Evolutionary conservation across 1,140 invertebrate genomes (phyloP).

Genomic region (Chrysopa pallens): DNA sequence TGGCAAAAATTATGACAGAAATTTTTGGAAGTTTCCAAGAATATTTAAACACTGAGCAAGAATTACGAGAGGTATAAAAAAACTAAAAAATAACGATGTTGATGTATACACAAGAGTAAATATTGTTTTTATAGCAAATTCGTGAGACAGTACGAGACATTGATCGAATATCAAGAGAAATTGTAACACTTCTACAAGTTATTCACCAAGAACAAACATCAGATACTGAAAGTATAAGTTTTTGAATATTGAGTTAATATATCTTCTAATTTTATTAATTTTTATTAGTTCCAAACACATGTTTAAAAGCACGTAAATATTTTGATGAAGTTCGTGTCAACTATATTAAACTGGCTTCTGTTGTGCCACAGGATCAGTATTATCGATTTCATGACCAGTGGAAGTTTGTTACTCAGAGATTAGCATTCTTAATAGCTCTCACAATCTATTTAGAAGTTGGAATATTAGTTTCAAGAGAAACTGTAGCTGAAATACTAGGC

Average conservation of each 20-base stretch:
- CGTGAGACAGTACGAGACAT: slow-evolving; percentile 43
- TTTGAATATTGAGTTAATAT: slow-evolving; percentile 1
- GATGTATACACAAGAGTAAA: slow-evolving; percentile 3
- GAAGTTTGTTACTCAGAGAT: slow-evolving; percentile 60
- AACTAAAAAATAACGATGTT: slow-evolving; percentile 7
- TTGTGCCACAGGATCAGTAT: slow-evolving; percentile 48
- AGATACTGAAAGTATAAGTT: slow-evolving; percentile 29
- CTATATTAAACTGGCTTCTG: slow-evolving; percentile 32
- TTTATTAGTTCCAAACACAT: slow-evolving; percentile 32
- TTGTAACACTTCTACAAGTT: slow-evolving; percentile 46
- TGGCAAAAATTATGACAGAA: slow-evolving; percentile 16
- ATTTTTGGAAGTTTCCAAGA: slow-evolving; percentile 45
- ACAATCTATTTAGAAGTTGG: slow-evolving; percentile 65
- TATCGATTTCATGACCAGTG: slow-evolving; percentile 78
- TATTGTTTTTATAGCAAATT: slow-evolving; percentile 36
- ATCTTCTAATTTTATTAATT: slow-evolving; percentile 6
- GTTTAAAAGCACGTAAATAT: slow-evolving; percentile 30
- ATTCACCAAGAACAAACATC: slow-evolving; percentile 42
- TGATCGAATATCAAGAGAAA: slow-evolving; percentile 46
- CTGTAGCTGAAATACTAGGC: slow-evolving; percentile 62
- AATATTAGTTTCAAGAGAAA: slow-evolving; percentile 48
- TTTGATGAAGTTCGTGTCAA: slow-evolving; percentile 35
- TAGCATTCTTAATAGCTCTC: slow-evolving; percentile 59
- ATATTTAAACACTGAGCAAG: slow-evolving; percentile 41
- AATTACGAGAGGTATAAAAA: slow-evolving; percentile 34